These are phyloP conservation scores for Crioceris asparagi DNA, from an alignment of 2,888 invertebrate species.

Conservation along the genomic window DNA sequence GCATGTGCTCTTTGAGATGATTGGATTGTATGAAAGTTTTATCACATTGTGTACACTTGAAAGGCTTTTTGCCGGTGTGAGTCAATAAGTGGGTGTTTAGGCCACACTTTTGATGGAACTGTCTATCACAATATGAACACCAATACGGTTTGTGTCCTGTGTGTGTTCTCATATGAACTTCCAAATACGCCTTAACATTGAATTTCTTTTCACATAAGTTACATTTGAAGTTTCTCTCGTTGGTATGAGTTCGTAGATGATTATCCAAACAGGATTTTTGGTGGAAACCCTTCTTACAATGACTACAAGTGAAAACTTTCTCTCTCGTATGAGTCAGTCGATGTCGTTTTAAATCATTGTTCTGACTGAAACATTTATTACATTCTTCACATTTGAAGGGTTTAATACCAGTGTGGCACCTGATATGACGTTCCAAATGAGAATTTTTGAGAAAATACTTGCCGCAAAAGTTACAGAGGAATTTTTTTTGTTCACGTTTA, in stretches of 20 bases:
- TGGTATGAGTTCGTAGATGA: constrained; percentile 19
- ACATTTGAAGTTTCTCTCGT: constrained; percentile 20
- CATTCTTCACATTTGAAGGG: constrained; percentile 14
- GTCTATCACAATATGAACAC: constrained; percentile 28
- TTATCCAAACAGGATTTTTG: constrained; percentile 18
- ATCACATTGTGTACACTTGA: constrained; percentile 36
- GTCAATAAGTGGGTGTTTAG: constrained; percentile 28
- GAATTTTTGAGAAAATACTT: constrained; percentile 17
- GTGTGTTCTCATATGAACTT: constrained; percentile 26
- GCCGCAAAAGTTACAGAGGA: constrained; percentile 16
- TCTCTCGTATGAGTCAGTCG: constrained; percentile 16
- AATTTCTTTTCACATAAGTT: constrained; percentile 23
- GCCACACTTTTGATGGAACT: constrained; percentile 27
- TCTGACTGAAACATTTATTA: constrained; percentile 14
- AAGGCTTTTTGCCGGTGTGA: constrained; percentile 31
- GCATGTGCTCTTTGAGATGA: constrained; percentile 28
- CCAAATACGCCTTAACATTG: constrained; percentile 21
- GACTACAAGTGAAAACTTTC: constrained; percentile 14
- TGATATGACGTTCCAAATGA: constrained; percentile 15
- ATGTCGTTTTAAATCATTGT: constrained; percentile 17
- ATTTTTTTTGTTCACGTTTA: constrained; percentile 15
- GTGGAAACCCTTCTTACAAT: constrained; percentile 16
- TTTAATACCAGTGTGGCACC: constrained; percentile 16
- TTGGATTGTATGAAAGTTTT: constrained; percentile 29
- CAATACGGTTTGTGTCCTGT: constrained; percentile 29